Evolutionary conservation across 2,113 vertebrate genomes (phyloP).

Genomic region (Lophura nycthemera): DNA sequence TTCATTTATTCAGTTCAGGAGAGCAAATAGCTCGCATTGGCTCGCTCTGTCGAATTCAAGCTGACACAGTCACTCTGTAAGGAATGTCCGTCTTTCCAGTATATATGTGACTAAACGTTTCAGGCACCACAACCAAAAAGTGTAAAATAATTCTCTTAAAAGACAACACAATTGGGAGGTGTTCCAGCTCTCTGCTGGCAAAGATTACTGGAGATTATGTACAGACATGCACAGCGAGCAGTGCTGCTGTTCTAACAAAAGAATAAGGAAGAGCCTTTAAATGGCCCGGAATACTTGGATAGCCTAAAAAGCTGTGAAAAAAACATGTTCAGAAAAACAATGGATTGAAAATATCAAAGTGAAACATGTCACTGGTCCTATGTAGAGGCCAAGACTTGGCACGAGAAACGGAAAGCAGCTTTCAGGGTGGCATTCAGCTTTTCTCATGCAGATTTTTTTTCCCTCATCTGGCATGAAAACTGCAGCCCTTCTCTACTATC

Average conservation of each 20-base stretch:
- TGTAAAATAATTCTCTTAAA: slow-evolving; percentile 52
- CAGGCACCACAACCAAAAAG: slow-evolving; percentile 22
- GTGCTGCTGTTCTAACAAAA: slow-evolving; percentile 1
- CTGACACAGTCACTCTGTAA: slow-evolving; percentile 14
- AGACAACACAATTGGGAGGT: not conserved
- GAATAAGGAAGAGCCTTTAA: slow-evolving; percentile 20
- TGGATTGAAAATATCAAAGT: slow-evolving; percentile 12
- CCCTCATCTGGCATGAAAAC: not conserved
- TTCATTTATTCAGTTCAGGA: not conserved
- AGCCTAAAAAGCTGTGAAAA: slow-evolving; percentile 6
- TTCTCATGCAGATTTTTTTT: not conserved
- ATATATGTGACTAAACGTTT: slow-evolving; percentile 23
- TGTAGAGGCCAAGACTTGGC: not conserved
- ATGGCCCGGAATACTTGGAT: slow-evolving; percentile 20
- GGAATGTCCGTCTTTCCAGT: not conserved
- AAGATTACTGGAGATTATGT: slow-evolving; percentile 18
- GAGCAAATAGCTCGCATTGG: slow-evolving; percentile 17
- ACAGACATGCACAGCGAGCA: slow-evolving; percentile 5
- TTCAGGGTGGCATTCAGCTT: not conserved
- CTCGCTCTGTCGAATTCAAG: slow-evolving; percentile 41
- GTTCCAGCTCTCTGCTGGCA: slow-evolving; percentile 37
- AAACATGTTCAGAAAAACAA: not conserved
- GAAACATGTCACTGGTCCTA: not conserved
- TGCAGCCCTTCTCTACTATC: not conserved
- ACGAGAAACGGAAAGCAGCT: not conserved